Percentiles rank a stretch among this genome's conserved stretches.
These are phyloP conservation scores for Helobdella robusta DNA, from an alignment of 2,888 invertebrate species.

Conservation along the genomic window DNA sequence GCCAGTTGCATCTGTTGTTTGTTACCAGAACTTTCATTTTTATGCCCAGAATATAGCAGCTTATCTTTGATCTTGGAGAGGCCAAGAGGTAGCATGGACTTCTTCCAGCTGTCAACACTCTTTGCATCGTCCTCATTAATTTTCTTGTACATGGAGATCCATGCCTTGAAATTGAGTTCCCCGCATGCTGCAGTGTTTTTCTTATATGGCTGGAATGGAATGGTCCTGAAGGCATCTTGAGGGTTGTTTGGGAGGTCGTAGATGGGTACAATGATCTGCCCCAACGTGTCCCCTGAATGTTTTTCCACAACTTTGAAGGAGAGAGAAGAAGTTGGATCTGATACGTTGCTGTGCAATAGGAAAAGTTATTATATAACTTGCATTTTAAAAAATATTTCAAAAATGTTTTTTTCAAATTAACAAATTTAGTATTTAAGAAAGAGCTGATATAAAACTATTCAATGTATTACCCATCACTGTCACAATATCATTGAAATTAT, in stretches of 20 bases:
- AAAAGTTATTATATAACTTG: background rate
- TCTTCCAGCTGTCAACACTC: background rate
- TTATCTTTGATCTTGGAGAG: background rate
- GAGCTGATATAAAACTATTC: too few relatives aligned
- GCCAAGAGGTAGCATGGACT: background rate
- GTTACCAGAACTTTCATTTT: too few relatives aligned
- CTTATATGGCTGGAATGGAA: conserved; percentile 42
- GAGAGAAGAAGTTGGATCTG: background rate
- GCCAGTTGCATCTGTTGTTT: too few relatives aligned
- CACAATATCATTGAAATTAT: background rate
- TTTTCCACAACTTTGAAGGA: conserved; percentile 3
- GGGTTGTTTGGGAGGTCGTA: background rate
- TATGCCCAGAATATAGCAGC: too few relatives aligned
- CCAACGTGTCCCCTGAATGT: background rate
- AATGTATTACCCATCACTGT: background rate
- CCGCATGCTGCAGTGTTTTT: conserved; percentile 43
- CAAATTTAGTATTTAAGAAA: too few relatives aligned
- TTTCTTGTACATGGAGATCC: conserved; percentile 36
- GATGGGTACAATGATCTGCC: background rate
- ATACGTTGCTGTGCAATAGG: background rate
- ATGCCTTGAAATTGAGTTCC: conserved; percentile 43
- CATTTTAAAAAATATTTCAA: background rate
- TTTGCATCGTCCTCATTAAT: background rate
- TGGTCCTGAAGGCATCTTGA: conserved; percentile 27
- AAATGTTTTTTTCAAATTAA: background rate